These are phyloP conservation scores for Rhinoptilus africanus DNA, from an alignment of 2,113 vertebrate genomes.

Conservation along the genomic window DNA sequence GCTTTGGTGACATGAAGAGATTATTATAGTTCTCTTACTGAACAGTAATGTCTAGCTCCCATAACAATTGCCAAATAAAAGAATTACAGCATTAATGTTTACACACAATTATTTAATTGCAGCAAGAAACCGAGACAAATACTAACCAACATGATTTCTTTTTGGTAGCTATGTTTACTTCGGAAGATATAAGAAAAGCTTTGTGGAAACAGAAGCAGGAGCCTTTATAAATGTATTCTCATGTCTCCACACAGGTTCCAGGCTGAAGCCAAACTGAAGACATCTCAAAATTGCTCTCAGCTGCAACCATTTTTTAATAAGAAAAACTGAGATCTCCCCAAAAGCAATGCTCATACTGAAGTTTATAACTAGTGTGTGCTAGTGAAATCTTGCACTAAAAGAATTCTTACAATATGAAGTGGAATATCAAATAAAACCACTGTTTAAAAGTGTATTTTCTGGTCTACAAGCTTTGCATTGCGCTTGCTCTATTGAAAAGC, in stretches of 20 bases:
- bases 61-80: not conserved
- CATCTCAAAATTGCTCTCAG: not conserved
- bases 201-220: not conserved
- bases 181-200: not conserved
- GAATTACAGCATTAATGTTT: not conserved
- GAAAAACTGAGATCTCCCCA: not conserved
- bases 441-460: not conserved
- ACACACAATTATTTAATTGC: not conserved
- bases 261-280: not conserved
- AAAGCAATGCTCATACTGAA: not conserved
- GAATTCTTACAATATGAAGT: not conserved
- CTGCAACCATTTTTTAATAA: not conserved
- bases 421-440: not conserved
- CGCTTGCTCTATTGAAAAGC: not conserved
- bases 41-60: not conserved
- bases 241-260: not conserved
- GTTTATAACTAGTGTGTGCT: not conserved
- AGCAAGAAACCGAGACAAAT: conserved; percentile 10
- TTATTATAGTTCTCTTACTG: not conserved
- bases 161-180: not conserved
- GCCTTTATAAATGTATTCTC: not conserved
- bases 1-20: not conserved
- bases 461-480: not conserved
- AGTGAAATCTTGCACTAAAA: not conserved
- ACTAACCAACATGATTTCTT: not conserved